Evolutionary conservation across 2,113 vertebrate genomes (phyloP), one percentile per base, ranked within the genome.

Genomic region (Zonotrichia leucophrys): DNA sequence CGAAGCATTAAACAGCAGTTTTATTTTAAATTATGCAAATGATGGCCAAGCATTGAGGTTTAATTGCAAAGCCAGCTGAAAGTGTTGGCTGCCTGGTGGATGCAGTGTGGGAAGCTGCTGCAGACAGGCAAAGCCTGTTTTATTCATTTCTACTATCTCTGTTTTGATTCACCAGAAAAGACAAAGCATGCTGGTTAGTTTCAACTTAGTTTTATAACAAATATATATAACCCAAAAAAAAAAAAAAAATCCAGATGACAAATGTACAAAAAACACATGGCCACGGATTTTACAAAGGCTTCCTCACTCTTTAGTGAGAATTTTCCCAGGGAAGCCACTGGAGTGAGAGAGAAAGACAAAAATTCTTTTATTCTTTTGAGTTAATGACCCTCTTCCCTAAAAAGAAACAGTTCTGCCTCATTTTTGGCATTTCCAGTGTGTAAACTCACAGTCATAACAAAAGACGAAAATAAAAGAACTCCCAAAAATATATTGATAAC

Each of bases 181-280:
- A 58, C 87, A 88, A 89, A 94, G 64, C 47, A 77, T 70, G 60
- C 90, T 96, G 91, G 44, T 90, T 90, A 92, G 39, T 33, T 90
- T 95, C 91, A 93, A 82, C 42, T 84, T 74, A 23, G 20, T 94
- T 94, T 95, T 90, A 86, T 50, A 88, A 30, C 19, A 88, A 83
- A 85, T 80, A 86, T 27, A 12, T 50, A 42, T 69, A 90, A 89
- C 28, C 35, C n/a, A n/a, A 41, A 18, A 7, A 30, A 58, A 52
- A 52, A 50, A 49, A 47, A 50, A 50, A 52, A 31, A 37, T 37
- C 37, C 72, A 95, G 68, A 92, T 89, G 90, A 92, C 53, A 95
- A 87, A 69, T 17, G 42, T 76, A 92, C 76, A 93, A 42, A 87
- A 80, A 96, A 90, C 90, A 95, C 58, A 93, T 59, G 83, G 76